These are phyloP conservation scores for Lateolabrax maculatus DNA, from an alignment of 2,797 vertebrate species.

Conservation along the genomic window DNA sequence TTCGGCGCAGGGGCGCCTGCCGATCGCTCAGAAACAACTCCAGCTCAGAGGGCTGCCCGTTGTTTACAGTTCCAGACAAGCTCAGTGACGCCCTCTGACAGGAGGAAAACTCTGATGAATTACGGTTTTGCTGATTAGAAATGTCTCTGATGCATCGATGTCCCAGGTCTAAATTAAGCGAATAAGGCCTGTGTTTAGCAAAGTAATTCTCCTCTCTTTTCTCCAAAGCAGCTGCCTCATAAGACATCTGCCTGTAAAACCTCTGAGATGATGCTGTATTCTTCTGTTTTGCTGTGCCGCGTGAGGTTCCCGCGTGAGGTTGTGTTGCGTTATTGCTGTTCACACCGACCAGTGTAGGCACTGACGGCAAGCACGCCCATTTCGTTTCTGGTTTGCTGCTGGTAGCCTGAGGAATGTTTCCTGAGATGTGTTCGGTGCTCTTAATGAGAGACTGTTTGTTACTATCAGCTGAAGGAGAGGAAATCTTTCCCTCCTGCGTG, in stretches of 20 bases:
- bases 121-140: conserved; percentile 81
- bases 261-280: conserved; percentile 75
- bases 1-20: conserved; percentile 90
- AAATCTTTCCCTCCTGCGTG: conserved; percentile 37
- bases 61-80: conserved; percentile 61
- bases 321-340: conserved; percentile 58
- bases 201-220: conserved; percentile 74
- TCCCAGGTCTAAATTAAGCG: conserved; percentile 92
- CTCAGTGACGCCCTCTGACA: conserved; percentile 59
- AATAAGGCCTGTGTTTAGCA: conserved; percentile 88
- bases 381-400: conserved; percentile 67
- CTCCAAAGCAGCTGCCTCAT: conserved; percentile 74
- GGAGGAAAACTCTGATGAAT: conserved; percentile 68
- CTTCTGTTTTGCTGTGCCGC: conserved; percentile 74
- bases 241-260: conserved; percentile 82
- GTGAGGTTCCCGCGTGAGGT: conserved; percentile 66
- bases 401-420: conserved; percentile 55
- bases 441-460: conserved; percentile 35
- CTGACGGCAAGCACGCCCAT: conserved; percentile 57
- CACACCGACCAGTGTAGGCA: conserved; percentile 34
- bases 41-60: conserved; percentile 78
- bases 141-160: conserved; percentile 84
- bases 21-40: conserved; percentile 84
- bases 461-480: conserved; percentile 29
- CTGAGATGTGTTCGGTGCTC: conserved; percentile 55